These are phyloP conservation scores for Rhagonycha lutea DNA, from an alignment of 2,888 invertebrate genomes.

Conservation along the genomic window DNA sequence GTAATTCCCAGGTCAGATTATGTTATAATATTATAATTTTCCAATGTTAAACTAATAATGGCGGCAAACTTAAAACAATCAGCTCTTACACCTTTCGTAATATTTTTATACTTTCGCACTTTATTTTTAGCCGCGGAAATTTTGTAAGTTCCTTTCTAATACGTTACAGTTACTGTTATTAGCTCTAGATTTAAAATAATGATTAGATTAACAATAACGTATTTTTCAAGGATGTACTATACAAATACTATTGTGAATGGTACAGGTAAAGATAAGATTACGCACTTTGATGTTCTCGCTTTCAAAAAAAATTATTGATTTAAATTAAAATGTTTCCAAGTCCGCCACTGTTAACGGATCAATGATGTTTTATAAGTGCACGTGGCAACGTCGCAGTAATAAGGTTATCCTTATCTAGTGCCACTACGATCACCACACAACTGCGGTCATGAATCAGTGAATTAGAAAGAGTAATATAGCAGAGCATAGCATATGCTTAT, in stretches of 20 bases:
- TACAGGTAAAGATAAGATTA: neutral
- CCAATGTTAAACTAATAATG: too few species aligned
- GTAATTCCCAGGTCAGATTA: too few species aligned
- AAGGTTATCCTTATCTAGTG: neutral
- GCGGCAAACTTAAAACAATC: too few species aligned
- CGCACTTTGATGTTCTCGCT: neutral
- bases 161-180: neutral
- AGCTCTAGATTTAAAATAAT: neutral
- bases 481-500: neutral
- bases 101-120: too few species aligned
- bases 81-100: too few species aligned
- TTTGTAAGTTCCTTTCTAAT: neutral
- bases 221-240: neutral
- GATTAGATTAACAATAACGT: neutral
- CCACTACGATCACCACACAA: neutral
- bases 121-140: neutral
- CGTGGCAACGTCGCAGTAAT: neutral
- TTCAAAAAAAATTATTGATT: neutral
- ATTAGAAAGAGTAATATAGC: neutral
- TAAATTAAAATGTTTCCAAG: neutral
- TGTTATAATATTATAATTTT: too few species aligned
- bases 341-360: neutral
- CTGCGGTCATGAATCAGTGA: neutral
- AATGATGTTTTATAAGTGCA: neutral
- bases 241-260: neutral